phyloP scores from a whole-genome alignment of 1,140 invertebrate genomes.

The Orius laevigatus region DNA sequence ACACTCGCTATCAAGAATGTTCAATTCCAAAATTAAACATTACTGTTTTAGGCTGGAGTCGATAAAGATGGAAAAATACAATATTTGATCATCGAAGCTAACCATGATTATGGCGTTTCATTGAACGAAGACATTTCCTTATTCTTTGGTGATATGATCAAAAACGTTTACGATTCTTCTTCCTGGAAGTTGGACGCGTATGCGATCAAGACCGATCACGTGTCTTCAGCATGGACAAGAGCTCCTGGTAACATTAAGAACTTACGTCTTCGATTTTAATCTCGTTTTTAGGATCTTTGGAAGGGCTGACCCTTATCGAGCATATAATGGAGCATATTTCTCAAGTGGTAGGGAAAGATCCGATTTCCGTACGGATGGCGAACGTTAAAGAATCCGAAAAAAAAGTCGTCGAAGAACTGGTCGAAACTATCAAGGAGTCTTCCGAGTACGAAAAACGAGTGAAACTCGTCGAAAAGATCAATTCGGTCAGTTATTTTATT shows the following conservation, averaged over 20 bases:
- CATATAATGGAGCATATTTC: slow-evolving; percentile 68
- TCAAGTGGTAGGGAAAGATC: slow-evolving; percentile 42
- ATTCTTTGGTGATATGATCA: slow-evolving; percentile 10
- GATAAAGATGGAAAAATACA: slow-evolving; percentile 48
- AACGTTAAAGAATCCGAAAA: slow-evolving; percentile 33
- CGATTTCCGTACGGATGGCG: slow-evolving; percentile 40
- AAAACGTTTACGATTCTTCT: slow-evolving; percentile 31
- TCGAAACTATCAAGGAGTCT: slow-evolving; percentile 37
- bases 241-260: slow-evolving; percentile 36
- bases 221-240: slow-evolving; percentile 39
- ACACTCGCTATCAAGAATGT: background rate
- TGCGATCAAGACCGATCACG: slow-evolving; percentile 39
- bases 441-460: slow-evolving; percentile 40
- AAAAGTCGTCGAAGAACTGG: slow-evolving; percentile 25
- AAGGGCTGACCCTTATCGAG: slow-evolving; percentile 50
- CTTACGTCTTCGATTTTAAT: background rate
- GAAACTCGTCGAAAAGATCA: slow-evolving; percentile 38
- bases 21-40: background rate
- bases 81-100: slow-evolving; percentile 40
- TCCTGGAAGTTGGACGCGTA: slow-evolving; percentile 36
- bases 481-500: slow-evolving; percentile 29
- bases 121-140: slow-evolving; percentile 35
- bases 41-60: slow-evolving; percentile 32
- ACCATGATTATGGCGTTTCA: slow-evolving; percentile 42
- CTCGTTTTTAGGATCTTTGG: slow-evolving; percentile 35